Conservation (phyloP, 92 coral and sea anemone genomes). For the Paramuricea clavata region DNA sequence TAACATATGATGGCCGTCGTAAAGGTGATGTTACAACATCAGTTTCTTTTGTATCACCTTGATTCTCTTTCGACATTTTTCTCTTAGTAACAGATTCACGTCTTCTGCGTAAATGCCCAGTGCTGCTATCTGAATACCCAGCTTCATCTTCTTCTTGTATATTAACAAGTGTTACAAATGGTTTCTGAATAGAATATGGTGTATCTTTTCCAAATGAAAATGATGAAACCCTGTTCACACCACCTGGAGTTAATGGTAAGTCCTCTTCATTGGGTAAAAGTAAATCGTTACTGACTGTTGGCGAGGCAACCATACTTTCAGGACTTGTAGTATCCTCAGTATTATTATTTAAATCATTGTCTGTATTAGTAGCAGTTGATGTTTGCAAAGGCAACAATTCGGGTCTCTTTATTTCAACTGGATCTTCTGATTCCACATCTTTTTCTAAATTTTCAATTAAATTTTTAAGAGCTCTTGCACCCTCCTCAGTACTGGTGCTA, state of each 20-base stretch:
- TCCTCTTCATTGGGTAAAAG: conserved; percentile 11
- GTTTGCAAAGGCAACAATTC: conserved; percentile 29
- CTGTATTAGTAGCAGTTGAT: not conserved
- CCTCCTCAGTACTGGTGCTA: conserved; percentile 13
- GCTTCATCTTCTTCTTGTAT: conserved; percentile 50
- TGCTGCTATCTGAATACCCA: conserved; percentile 49
- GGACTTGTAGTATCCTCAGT: conserved; percentile 14
- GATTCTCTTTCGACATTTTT: conserved; percentile 41
- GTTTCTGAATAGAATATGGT: conserved; percentile 45
- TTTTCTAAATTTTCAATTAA: conserved; percentile 43
- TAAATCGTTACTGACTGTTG: not conserved
- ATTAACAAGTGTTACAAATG: conserved; percentile 48
- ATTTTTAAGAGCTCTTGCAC: conserved; percentile 19
- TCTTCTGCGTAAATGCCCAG: conserved; percentile 28
- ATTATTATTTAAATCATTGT: not conserved
- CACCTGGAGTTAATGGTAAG: conserved; percentile 39
- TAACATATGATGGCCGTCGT: conserved; percentile 90
- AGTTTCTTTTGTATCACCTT: conserved; percentile 3
- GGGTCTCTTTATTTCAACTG: conserved; percentile 25
- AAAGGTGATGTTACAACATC: conserved; percentile 60
- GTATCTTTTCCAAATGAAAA: conserved; percentile 46
- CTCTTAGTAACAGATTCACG: conserved; percentile 58
- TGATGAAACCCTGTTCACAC: conserved; percentile 17
- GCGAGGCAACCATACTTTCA: conserved; percentile 20
- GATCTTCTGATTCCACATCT: conserved; percentile 22